phyloP scores from a whole-genome alignment of 2,113 vertebrate species.

The Cebus imitator region DNA sequence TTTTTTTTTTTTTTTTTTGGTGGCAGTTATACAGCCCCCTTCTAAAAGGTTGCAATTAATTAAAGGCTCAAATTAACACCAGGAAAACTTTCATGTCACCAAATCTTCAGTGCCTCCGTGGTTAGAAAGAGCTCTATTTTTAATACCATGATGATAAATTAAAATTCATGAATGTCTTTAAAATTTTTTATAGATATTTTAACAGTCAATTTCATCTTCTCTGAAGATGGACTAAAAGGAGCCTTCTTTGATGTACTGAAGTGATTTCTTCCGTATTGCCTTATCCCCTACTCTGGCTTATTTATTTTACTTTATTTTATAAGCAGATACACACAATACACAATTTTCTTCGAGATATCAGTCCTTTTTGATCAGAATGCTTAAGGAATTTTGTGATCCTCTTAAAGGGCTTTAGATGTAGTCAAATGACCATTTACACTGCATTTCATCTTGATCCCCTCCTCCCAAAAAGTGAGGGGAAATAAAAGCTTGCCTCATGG shows the following conservation, averaged over 20 bases:
- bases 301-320: slow-evolving; percentile 58
- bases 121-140: slow-evolving; percentile 65
- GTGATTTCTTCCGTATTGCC: slow-evolving; percentile 58
- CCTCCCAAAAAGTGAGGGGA: neutral
- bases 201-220: slow-evolving; percentile 74
- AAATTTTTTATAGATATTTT: slow-evolving; percentile 66
- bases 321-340: neutral
- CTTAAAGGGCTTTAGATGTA: slow-evolving; percentile 2
- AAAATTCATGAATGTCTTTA: slow-evolving; percentile 72
- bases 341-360: neutral
- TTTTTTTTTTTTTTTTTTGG: slow-evolving; percentile 58
- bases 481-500: neutral
- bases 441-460: neutral
- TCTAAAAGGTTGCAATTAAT: slow-evolving; percentile 78
- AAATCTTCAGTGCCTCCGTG: slow-evolving; percentile 62
- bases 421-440: neutral
- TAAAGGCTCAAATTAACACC: slow-evolving; percentile 78
- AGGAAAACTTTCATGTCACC: slow-evolving; percentile 68
- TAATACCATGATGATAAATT: slow-evolving; percentile 74
- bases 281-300: slow-evolving; percentile 39
- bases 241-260: slow-evolving; percentile 50
- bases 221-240: slow-evolving; percentile 53
- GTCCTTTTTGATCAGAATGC: neutral
- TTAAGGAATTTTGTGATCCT: slow-evolving; percentile 35
- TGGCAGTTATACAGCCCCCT: slow-evolving; percentile 43